Conservation (phyloP, 2,113 vertebrate genomes). For the Salvelinus namaycush region DNA sequence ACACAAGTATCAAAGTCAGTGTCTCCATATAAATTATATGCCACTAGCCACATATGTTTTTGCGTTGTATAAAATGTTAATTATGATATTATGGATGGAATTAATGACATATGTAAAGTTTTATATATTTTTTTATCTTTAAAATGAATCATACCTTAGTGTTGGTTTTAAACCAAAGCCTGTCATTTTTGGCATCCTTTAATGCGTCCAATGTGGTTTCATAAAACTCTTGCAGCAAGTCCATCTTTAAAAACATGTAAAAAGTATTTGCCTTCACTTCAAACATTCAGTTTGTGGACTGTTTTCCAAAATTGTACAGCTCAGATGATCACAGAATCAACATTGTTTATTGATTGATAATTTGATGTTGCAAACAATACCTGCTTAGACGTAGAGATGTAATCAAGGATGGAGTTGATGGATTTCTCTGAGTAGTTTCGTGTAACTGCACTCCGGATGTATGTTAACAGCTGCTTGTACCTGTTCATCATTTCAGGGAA, state of each 20-base stretch:
- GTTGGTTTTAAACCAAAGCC: constrained; percentile 94
- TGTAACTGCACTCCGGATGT: constrained; percentile 97
- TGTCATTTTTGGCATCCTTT: constrained; percentile 94
- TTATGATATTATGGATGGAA: no score
- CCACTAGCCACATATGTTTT: no score
- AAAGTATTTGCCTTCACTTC: neutral
- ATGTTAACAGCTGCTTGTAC: constrained; percentile 97
- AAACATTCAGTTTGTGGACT: neutral
- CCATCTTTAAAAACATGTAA: constrained; percentile 74
- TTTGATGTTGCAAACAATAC: constrained; percentile 68
- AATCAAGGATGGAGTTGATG: constrained; percentile 92
- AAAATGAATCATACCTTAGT: constrained; percentile 79
- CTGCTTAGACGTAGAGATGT: constrained; percentile 93
- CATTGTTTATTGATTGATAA: no score
- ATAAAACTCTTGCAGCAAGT: constrained; percentile 93
- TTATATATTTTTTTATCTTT: neutral
- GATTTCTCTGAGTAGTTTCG: constrained; percentile 94
- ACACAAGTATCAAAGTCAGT: no score
- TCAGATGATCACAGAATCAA: no score
- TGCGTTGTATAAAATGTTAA: no score
- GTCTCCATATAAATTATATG: no score
- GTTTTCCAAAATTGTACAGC: no score
- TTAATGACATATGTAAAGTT: neutral
- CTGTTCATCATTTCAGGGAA: constrained; percentile 99
- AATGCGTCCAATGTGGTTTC: constrained; percentile 90